Percentiles rank a stretch among this genome's conserved stretches.
phyloP scores from a whole-genome alignment of 1,140 invertebrate species.

The Laupala kohalensis region DNA sequence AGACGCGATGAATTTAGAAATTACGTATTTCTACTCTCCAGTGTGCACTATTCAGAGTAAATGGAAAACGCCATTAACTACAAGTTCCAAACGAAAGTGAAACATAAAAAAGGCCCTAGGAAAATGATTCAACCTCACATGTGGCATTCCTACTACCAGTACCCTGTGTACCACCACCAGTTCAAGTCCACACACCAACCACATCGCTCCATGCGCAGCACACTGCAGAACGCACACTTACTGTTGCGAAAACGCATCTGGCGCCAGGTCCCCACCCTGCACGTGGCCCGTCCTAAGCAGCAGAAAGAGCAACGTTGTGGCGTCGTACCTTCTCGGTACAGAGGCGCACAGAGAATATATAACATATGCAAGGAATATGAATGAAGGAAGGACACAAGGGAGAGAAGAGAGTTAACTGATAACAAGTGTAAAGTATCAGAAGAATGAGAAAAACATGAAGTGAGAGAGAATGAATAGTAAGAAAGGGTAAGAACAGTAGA shows the following conservation, averaged over 20 bases:
- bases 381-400: not conserved
- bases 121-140: no score
- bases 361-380: no score
- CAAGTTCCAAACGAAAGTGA: no score
- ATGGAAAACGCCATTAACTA: no score
- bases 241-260: slow-evolving; percentile 34
- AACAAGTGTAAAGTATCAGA: not conserved
- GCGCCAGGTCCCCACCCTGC: slow-evolving; percentile 22
- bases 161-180: not conserved
- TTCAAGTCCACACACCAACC: not conserved
- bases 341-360: not conserved
- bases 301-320: not conserved
- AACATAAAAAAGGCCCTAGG: no score
- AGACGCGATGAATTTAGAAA: no score
- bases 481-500: no score
- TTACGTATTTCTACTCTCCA: no score
- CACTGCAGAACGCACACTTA: slow-evolving; percentile 26
- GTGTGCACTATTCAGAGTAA: no score
- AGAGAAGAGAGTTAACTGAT: no score
- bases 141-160: not conserved
- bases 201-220: not conserved
- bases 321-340: no score
- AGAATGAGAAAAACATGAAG: not conserved
- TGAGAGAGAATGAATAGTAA: not conserved
- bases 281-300: not conserved